Evolutionary conservation across 2,113 vertebrate species (phyloP), one percentile per base, ranked within the genome.

Genomic region (Seriola quinqueradiata): DNA sequence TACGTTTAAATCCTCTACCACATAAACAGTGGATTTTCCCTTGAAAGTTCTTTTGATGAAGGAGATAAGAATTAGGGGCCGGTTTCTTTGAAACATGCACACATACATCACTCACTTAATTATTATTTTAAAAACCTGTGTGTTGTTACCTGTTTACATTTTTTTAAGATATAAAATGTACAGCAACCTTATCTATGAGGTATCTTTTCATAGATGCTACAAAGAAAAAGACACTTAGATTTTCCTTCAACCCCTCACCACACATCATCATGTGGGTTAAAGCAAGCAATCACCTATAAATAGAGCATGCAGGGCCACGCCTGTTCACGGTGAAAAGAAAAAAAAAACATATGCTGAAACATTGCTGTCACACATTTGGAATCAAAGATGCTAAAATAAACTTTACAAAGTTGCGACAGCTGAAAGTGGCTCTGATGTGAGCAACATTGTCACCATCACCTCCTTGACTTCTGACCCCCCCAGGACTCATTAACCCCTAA

Each of bases 401-500:
- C 77, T 48, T 42, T 42, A 38, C 58, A 79, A 55, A 66, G 77
- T 52, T n/a, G 0, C 2, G 58, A 69, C 82, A 89, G 87, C 82
- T 87, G 85, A 85, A 70, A 57, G 73, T 6, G 50, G 21, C 42
- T 71, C 32, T 59, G 5, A 44, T 79, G 74, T 86, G 84, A 87
- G 74, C 60, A 74, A 81, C 76, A 52, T 9, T 77, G 64, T 88
- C 55, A 66, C 81, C 42, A 28, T 82, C 75, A 59, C 57, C 63
- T 66, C 69, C 78, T 60, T 59, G 61, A 91, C 83, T 80, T 82
- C 66, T 82, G 65, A 89, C 85, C 83, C 44, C 28, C 40, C 17
- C 55, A 70, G 63, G 66, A 86, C 83, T 86, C 84, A 82, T 85
- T 90, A 83, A 82, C 85, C 84, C 64, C 57, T 36, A 61, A 72